Base-by-base conservation (phyloP, 2,888 invertebrate species). In the Drosophila niveifrons region DNA sequence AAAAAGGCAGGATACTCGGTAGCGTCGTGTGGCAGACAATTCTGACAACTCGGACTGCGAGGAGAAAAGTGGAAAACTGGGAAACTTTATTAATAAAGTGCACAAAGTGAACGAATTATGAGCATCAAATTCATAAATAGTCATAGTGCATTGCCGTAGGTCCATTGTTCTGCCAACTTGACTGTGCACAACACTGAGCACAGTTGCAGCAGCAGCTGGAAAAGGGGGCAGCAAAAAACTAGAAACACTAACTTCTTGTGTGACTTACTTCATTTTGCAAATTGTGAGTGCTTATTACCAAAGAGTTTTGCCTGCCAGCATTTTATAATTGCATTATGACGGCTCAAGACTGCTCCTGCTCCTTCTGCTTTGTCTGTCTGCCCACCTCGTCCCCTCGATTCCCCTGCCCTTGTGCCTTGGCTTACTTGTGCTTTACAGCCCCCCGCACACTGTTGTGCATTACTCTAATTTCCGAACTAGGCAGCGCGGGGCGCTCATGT, bases 71-170 rank as follows among this genome's bases (percentile, higher is more conserved):
- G 36, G 41, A 10, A 46, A 46, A 56, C 44, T 34, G 36, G 15
- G 15, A 67, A 83, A 83, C 83, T 83, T 83, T 83, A 87, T 89
- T 89, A 89, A 83, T 83, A 83, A 89, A 84, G 69, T 77, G 82
- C 85, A 75, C 78, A 74, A 80, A 88, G 75, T 70, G 82, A 75
- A 69, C 70, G 61, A 79, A 78, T 83, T 89, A 83, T 64, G 84
- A 75, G 84, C 88, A 78, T 65, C 69, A 75, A 69, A 74, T 77
- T 64, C 64, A 68, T 79, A 79, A 79, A 75, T 70, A 76, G 65
- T 75, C 65, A 56, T 48, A 61, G 57, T 47, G 50, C 52, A 75
- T 65, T 70, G 80, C 80, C 83, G 57, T 66, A 66, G 80, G 80
- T 66, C 63, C 82, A 63, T 76, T 72, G 56, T 69, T 48, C 58